These are phyloP conservation scores for Ischnura elegans DNA, from an alignment of 2,888 invertebrate genomes.

Conservation along the genomic window DNA sequence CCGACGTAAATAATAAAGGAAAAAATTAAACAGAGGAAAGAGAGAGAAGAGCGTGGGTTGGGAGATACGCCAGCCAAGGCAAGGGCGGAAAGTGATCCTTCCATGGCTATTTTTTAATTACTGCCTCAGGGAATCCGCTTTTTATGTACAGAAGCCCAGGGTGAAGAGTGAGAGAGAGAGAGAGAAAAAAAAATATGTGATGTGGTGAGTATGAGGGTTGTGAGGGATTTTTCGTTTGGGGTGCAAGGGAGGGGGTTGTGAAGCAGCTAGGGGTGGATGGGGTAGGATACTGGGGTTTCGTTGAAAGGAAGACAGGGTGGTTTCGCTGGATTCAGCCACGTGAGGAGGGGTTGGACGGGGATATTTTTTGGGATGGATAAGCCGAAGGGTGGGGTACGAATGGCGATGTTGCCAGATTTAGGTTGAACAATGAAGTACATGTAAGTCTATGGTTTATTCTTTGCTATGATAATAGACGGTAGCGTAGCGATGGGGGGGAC, in stretches of 20 bases:
- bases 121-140: slow-evolving; percentile 59
- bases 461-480: not conserved
- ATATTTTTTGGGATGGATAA: not conserved
- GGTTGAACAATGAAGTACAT: not conserved
- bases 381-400: not conserved
- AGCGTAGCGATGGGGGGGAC: too few relatives aligned
- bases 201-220: not conserved
- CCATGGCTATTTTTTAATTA: slow-evolving; percentile 64
- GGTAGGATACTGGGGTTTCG: not conserved
- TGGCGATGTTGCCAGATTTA: not conserved
- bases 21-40: not conserved
- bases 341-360: not conserved
- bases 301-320: not conserved
- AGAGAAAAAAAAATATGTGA: slow-evolving; percentile 55
- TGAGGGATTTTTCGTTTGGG: slow-evolving; percentile 37
- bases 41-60: not conserved
- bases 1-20: slow-evolving; percentile 50
- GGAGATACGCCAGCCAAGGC: slow-evolving; percentile 28
- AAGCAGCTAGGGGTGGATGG: not conserved
- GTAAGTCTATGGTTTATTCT: not conserved
- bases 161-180: too few relatives aligned
- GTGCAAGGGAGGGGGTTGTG: not conserved
- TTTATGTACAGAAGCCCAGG: slow-evolving; percentile 41
- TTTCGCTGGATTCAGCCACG: not conserved
- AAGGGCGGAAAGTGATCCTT: slow-evolving; percentile 59